phyloP scores from a whole-genome alignment of 2,797 vertebrate genomes.

The Psittacula echo region DNA sequence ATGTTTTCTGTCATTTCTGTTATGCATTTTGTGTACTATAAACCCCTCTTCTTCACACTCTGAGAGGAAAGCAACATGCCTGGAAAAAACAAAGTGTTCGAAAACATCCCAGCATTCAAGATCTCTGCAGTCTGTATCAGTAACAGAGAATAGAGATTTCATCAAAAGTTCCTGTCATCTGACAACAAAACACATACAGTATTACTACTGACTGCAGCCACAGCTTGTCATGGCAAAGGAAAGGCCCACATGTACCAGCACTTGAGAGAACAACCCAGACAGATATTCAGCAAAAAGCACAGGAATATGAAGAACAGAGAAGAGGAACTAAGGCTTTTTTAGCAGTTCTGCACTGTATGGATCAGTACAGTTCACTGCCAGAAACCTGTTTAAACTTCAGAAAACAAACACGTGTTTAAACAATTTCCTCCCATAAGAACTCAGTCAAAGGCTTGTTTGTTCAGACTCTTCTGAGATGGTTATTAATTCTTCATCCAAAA shows the following conservation, averaged over 20 bases:
- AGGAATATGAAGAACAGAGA: not conserved
- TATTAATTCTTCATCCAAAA: slow-evolving; percentile 32
- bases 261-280: not conserved
- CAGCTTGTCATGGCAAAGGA: not conserved
- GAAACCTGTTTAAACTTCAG: not conserved
- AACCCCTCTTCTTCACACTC: not conserved
- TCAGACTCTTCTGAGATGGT: not conserved
- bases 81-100: not conserved
- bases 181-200: not conserved
- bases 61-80: accelerated
- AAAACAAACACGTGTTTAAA: slow-evolving; percentile 12
- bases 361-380: not conserved
- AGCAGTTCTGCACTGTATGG: not conserved
- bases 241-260: not conserved
- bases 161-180: not conserved
- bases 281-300: not conserved
- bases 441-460: slow-evolving; percentile 4
- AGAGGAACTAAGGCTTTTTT: not conserved
- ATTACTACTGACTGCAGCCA: not conserved
- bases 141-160: not conserved
- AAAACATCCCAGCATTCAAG: not conserved
- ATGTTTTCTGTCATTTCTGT: not conserved
- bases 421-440: not conserved
- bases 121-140: not conserved
- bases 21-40: not conserved